These are phyloP conservation scores for Lasioglossum vierecki DNA, from an alignment of 2,888 invertebrate species.

Conservation along the genomic window DNA sequence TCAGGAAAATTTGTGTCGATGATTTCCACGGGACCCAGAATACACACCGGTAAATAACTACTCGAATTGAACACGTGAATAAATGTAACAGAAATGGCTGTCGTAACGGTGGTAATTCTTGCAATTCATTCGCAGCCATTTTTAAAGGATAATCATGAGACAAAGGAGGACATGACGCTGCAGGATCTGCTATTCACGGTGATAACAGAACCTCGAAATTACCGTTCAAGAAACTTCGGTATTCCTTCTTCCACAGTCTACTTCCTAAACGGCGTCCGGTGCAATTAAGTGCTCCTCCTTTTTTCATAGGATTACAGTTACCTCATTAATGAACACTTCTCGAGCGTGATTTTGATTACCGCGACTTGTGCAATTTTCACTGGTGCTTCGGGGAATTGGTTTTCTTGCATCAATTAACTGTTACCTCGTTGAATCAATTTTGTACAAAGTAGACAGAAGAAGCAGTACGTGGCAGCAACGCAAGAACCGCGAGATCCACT, in stretches of 20 bases:
- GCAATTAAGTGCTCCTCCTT: slow-evolving; percentile 1
- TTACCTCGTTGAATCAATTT: not conserved
- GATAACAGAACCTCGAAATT: slow-evolving; percentile 23
- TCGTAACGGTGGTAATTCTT: not conserved
- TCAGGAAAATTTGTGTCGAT: too few relatives aligned
- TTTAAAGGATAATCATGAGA: not conserved
- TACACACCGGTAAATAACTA: too few relatives aligned
- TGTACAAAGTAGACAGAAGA: not conserved
- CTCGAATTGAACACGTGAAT: too few relatives aligned
- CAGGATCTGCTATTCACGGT: not conserved
- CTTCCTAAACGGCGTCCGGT: slow-evolving; percentile 11
- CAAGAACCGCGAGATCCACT: not conserved
- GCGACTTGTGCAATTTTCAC: slow-evolving; percentile 2
- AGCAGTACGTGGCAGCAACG: not conserved
- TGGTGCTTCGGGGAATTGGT: not conserved
- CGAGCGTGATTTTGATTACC: not conserved
- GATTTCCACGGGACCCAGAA: too few relatives aligned
- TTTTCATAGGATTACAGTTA: slow-evolving; percentile 10
- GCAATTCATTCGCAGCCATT: not conserved
- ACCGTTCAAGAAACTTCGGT: slow-evolving; percentile 13
- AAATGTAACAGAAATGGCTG: not conserved
- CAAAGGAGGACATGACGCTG: not conserved
- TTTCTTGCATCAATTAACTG: not conserved
- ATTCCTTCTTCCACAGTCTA: slow-evolving; percentile 25
- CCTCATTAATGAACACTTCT: slow-evolving; percentile 15